A percentile compares a stretch with the other conserved stretches of the same genome.
Conservation (phyloP, 2,888 invertebrate genomes). For the Podabrus alpinus region DNA sequence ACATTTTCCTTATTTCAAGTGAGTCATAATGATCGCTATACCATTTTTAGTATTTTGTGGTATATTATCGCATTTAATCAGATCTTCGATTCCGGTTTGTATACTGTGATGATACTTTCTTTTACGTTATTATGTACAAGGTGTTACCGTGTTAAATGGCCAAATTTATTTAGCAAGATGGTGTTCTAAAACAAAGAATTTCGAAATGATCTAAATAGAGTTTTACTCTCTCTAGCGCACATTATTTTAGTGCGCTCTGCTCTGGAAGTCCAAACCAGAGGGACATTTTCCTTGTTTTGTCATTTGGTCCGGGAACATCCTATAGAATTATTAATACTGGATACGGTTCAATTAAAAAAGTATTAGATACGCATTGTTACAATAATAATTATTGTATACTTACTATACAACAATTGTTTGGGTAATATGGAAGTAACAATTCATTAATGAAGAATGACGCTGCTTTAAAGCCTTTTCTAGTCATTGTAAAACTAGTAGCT, state of each 20-base stretch:
- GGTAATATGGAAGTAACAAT: neutral
- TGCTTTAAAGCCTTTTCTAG: neutral
- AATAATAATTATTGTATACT: neutral
- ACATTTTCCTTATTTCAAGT: neutral
- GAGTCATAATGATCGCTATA: neutral
- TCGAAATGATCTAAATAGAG: no score
- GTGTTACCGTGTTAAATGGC: no score
- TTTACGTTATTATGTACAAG: neutral
- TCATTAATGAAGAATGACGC: neutral
- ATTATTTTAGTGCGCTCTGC: no score
- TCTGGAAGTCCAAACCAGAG: no score
- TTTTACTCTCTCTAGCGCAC: no score
- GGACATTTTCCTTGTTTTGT: no score
- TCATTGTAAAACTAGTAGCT: no score
- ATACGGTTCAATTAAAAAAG: neutral
- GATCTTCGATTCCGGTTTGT: neutral
- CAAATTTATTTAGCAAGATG: no score
- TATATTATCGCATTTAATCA: neutral
- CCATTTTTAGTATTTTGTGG: neutral
- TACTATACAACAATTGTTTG: neutral
- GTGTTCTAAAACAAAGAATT: no score
- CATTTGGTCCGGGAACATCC: no score
- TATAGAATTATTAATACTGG: no score
- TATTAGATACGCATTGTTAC: neutral
- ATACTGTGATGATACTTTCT: neutral